These are phyloP conservation scores for Apamea sordens DNA, from an alignment of 2,888 invertebrate genomes.

Conservation along the genomic window DNA sequence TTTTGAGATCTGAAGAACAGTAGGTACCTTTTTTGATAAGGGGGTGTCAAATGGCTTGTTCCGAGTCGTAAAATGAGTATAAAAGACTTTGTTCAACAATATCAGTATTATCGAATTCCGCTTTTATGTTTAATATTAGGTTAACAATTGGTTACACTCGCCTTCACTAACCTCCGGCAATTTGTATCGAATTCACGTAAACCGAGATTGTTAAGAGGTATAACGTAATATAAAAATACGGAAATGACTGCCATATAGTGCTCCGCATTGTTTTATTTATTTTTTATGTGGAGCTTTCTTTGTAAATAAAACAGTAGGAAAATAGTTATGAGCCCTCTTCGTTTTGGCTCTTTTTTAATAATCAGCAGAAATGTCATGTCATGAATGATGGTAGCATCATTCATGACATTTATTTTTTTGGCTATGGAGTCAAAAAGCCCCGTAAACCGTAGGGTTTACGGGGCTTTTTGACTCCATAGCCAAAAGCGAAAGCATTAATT, in stretches of 20 bases:
- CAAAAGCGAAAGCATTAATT: not conserved
- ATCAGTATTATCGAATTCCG: constrained; percentile 37
- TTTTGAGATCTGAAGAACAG: constrained; percentile 29
- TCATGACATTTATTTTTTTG: no score
- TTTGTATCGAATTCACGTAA: constrained; percentile 60
- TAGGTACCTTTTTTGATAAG: constrained; percentile 37
- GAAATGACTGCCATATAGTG: constrained; percentile 19
- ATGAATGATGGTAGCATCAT: not conserved
- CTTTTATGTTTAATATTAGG: constrained; percentile 46
- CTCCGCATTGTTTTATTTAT: constrained; percentile 20
- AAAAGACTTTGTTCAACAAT: constrained; percentile 40
- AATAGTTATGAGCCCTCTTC: constrained; percentile 3
- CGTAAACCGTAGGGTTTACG: not conserved
- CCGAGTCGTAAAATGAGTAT: constrained; percentile 43
- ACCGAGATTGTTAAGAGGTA: constrained; percentile 50
- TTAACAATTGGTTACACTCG: constrained; percentile 56
- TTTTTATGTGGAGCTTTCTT: constrained; percentile 26
- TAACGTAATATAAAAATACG: constrained; percentile 33
- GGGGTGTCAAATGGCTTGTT: constrained; percentile 45
- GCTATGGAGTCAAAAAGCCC: no score
- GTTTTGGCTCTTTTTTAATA: not conserved
- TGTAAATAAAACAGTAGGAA: constrained; percentile 11
- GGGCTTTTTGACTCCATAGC: not conserved
- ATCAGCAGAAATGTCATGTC: not conserved
- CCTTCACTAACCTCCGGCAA: constrained; percentile 40